phyloP scores from a whole-genome alignment of 2,888 invertebrate genomes.

The Zaprionus lineosus region DNA sequence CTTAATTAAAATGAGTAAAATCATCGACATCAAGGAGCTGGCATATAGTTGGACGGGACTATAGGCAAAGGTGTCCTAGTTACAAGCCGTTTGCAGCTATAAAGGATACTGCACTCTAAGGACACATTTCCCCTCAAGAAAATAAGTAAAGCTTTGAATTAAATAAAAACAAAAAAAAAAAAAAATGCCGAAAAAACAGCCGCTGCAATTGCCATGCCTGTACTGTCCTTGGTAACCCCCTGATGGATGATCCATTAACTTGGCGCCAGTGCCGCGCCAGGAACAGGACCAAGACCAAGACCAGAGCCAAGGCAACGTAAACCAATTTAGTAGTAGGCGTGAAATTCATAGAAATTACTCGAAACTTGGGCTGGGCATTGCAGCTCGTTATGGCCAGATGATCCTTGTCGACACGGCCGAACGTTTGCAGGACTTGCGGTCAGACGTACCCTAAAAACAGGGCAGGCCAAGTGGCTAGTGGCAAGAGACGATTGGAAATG shows the following conservation, averaged over 20 bases:
- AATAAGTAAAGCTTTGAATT: conserved; percentile 6
- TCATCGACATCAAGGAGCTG: no score
- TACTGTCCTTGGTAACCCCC: conserved; percentile 24
- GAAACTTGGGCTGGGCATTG: conserved; percentile 37
- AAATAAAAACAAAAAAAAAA: no score
- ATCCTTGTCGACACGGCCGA: no score
- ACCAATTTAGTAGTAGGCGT: conserved; percentile 59
- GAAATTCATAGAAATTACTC: conserved; percentile 72
- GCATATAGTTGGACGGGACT: no score
- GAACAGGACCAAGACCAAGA: conserved; percentile 8
- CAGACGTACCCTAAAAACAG: conserved; percentile 2
- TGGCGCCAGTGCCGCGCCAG: conserved; percentile 52
- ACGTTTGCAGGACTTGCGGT: conserved; percentile 47
- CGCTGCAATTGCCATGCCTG: no score
- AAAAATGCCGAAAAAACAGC: no score
- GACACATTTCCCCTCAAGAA: no score
- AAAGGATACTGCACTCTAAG: no score
- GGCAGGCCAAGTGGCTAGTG: not conserved
- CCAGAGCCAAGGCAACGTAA: conserved; percentile 17
- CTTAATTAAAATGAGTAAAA: no score
- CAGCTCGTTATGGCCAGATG: not conserved
- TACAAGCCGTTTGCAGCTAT: no score
- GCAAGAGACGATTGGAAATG: conserved; percentile 12
- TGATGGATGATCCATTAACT: conserved; percentile 57
- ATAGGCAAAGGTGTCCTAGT: no score